Conservation (phyloP, 2,888 invertebrate species). For the Zhuqinia jingwanae region DNA sequence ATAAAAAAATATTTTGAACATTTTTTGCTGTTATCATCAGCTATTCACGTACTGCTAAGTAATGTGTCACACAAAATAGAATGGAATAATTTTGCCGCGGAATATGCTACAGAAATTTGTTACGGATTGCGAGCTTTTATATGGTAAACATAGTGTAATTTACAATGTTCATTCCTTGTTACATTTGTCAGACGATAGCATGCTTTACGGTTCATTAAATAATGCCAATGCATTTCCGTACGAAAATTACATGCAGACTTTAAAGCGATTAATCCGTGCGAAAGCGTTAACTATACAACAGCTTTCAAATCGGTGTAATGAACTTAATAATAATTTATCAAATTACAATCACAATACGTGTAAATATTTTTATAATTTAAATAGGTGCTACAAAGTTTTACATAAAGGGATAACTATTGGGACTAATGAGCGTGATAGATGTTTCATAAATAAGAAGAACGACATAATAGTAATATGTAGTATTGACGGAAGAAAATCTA, state of each 20-base stretch:
- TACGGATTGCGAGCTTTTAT: not conserved
- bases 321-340: no score
- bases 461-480: no score
- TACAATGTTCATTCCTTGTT: conserved; percentile 38
- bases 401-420: no score
- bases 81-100: conserved; percentile 34
- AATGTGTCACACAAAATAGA: not conserved
- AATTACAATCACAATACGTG: no score
- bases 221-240: conserved; percentile 45
- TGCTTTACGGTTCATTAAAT: conserved; percentile 27
- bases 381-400: no score
- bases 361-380: no score
- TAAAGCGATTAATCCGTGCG: conserved; percentile 30
- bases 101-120: conserved; percentile 16
- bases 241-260: conserved; percentile 51
- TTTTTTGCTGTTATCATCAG: not conserved
- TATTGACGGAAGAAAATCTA: no score
- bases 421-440: no score
- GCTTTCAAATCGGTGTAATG: no score
- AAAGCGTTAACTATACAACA: conserved; percentile 21
- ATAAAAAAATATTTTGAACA: not conserved
- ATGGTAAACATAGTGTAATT: conserved; percentile 22
- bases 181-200: conserved; percentile 47
- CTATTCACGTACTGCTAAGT: not conserved
- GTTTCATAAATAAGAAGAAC: no score